phyloP scores from a whole-genome alignment of 2,797 vertebrate species.

The Pseudotriccus pelzelni region DNA sequence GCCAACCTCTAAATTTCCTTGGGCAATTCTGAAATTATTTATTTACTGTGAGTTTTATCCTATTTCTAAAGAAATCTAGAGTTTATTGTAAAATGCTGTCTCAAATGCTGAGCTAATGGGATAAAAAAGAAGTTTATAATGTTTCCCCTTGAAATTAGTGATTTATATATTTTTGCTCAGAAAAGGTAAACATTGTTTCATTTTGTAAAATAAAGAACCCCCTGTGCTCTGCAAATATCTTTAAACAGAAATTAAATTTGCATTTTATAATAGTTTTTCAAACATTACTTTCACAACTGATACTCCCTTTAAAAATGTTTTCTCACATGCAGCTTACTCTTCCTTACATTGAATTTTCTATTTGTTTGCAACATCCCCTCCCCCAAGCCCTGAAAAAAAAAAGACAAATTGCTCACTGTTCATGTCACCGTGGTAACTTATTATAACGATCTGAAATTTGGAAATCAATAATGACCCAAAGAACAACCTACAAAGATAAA shows the following conservation, averaged over 20 bases:
- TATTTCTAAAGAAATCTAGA: not conserved
- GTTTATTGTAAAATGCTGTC: not conserved
- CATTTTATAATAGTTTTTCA: not conserved
- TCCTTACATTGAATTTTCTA: not conserved
- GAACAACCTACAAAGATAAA: not conserved
- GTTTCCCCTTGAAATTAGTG: not conserved
- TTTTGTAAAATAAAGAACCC: not conserved
- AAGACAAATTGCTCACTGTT: not conserved
- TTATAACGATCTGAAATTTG: not conserved
- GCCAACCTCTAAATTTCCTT: constrained; percentile 10
- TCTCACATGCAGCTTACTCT: not conserved
- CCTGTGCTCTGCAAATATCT: not conserved
- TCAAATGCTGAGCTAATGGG: not conserved
- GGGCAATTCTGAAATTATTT: not conserved
- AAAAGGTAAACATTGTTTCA: not conserved
- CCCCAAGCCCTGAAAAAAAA: not conserved
- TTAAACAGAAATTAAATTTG: not conserved
- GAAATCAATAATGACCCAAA: not conserved
- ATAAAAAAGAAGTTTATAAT: not conserved
- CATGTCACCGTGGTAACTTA: not conserved
- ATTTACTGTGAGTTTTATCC: not conserved
- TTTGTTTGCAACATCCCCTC: not conserved
- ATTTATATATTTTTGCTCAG: not conserved
- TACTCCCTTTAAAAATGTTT: not conserved
- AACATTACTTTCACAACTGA: not conserved